Base-by-base conservation (phyloP, 2,113 vertebrate species). In the Pomatorhinus ruficollis region DNA sequence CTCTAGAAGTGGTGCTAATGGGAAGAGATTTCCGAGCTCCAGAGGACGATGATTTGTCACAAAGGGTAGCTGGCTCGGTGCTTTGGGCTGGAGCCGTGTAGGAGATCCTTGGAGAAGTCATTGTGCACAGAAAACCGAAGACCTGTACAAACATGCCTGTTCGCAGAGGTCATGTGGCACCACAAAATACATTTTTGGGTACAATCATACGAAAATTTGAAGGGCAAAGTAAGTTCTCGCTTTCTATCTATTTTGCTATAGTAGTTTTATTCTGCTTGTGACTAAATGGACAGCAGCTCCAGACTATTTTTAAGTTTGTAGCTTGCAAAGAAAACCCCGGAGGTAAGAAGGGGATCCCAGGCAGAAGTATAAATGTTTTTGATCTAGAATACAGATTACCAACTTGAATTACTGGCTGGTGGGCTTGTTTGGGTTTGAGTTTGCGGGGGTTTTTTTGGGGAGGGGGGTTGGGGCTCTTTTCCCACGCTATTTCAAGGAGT, bases 201-300 rank as follows among this genome's bases (percentile, higher is more conserved):
- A 98, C 99, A 97, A 99, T 99, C 96, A 99, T 99, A 97, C 98
- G 99, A 96, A 99, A 99, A 99, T 99, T 99, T 98, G 99, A 99
- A 98, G 99, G 99, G 96, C 99, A 99, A 98, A 99, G 99, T 99
- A 97, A 99, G 99, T 99, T 98, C 94, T 77, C 71, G 95, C 96
- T 97, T 78, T 96, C 95, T 98, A 80, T 98, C 85, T 71, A 80
- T 97, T 97, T 96, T 84, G 92, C 68, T 81, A 68, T 90, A 78
- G 89, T 97, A 87, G 90, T 97, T 96, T 96, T 77, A 95, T 92
- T 96, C 94, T 90, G 92, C 88, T 59, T 75, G 80, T 90, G 90
- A 21, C 71, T 64, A 92, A 96, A 95, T 61, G 86, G 69, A 94
- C 92, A 97, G 93, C 92, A 96, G 93, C 96, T 97, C 95, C 59